Evolutionary conservation across 2,113 vertebrate species (phyloP).

Genomic region (Marmota flaviventris): DNA sequence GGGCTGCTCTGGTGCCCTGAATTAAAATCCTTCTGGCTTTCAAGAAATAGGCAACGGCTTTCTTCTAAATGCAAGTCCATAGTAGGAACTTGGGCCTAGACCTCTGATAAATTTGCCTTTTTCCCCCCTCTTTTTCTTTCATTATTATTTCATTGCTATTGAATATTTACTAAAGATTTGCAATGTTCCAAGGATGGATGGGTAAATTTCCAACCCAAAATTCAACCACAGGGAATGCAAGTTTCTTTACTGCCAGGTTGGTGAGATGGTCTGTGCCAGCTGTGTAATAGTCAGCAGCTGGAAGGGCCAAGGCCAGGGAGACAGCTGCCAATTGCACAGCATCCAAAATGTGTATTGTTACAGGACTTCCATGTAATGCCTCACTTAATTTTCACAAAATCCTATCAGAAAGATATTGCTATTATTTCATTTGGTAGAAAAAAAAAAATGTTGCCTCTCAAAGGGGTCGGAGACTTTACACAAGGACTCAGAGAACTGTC

Average conservation of each 20-base stretch:
- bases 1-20: background rate
- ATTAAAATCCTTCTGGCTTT: background rate
- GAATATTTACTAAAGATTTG: background rate
- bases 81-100: background rate
- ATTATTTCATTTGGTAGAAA: background rate
- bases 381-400: conserved; percentile 23
- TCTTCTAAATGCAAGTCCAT: background rate
- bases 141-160: background rate
- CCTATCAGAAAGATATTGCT: background rate
- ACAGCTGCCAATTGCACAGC: background rate
- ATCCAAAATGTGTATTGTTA: background rate
- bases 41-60: background rate
- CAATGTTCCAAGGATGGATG: background rate
- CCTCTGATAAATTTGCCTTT: conserved; percentile 2
- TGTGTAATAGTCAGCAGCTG: background rate
- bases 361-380: background rate
- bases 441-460: background rate
- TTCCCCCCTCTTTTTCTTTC: background rate
- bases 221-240: background rate
- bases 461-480: background rate
- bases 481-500: background rate
- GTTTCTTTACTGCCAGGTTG: background rate
- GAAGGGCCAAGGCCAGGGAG: background rate
- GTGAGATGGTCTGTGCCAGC: background rate
- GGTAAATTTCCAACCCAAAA: background rate